phyloP scores from a whole-genome alignment of 1,140 invertebrate species.

The Cotesia glomerata region DNA sequence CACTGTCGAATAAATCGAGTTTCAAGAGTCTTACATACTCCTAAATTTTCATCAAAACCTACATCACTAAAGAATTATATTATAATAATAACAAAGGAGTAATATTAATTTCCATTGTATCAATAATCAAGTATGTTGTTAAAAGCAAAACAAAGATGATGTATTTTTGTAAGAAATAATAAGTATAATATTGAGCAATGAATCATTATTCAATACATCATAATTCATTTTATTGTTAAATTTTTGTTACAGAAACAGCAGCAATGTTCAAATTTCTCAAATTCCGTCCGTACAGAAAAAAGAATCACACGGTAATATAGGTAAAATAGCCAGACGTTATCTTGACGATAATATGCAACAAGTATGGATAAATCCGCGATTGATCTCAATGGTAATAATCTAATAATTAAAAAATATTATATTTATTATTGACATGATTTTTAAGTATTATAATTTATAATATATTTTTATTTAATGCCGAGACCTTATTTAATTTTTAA shows the following conservation, averaged over 20 bases:
- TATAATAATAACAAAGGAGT: not conserved
- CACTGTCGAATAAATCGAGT: slow-evolving; percentile 24
- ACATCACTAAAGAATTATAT: not conserved
- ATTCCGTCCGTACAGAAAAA: slow-evolving; percentile 44
- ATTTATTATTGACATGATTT: no score
- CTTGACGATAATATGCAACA: slow-evolving; percentile 68
- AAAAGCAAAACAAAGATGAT: no score
- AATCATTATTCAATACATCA: no score
- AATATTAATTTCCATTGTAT: not conserved
- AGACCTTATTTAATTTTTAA: not conserved
- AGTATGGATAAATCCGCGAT: slow-evolving; percentile 67
- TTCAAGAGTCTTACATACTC: slow-evolving; percentile 5
- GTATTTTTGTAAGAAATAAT: no score
- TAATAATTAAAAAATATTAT: no score
- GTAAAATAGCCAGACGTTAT: slow-evolving; percentile 56
- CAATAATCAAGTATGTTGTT: not conserved
- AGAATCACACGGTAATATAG: slow-evolving; percentile 54
- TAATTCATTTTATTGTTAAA: no score
- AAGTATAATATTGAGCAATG: no score
- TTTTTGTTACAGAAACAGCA: slow-evolving; percentile 52
- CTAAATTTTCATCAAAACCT: slow-evolving; percentile 1
- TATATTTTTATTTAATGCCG: no score
- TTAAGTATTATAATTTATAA: no score
- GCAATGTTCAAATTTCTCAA: slow-evolving; percentile 46
- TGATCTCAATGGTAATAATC: slow-evolving; percentile 65